Evolutionary conservation across 2,888 invertebrate species (phyloP).

Genomic region (Ptychoptera contaminata): DNA sequence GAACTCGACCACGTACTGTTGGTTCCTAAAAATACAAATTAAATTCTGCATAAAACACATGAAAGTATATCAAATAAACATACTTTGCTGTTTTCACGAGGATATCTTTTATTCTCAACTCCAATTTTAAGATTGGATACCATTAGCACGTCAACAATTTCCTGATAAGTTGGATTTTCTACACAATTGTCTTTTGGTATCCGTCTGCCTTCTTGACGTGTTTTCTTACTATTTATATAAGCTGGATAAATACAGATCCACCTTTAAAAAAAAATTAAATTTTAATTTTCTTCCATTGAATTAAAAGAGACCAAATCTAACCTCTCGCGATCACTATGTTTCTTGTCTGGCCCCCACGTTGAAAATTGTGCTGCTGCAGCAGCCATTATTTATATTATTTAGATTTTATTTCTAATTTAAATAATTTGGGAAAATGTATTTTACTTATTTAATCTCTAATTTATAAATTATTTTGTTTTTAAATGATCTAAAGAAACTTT

Average conservation of each 20-base stretch:
- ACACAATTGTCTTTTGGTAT: slow-evolving; percentile 73
- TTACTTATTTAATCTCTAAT: too few relatives aligned
- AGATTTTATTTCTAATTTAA: too few relatives aligned
- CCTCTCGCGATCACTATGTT: slow-evolving; percentile 67
- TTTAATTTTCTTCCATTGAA: neutral
- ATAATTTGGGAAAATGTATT: too few relatives aligned
- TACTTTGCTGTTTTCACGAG: slow-evolving; percentile 75
- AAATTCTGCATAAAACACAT: neutral
- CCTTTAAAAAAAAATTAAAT: slow-evolving; percentile 28
- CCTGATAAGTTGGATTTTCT: slow-evolving; percentile 88
- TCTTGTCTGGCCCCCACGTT: slow-evolving; percentile 58
- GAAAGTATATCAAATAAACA: slow-evolving; percentile 2
- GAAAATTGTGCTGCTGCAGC: slow-evolving; percentile 35
- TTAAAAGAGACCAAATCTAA: slow-evolving; percentile 16
- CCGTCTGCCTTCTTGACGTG: slow-evolving; percentile 74
- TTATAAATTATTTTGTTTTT: too few relatives aligned
- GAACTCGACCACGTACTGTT: slow-evolving; percentile 68
- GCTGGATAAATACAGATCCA: slow-evolving; percentile 97
- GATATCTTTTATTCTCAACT: slow-evolving; percentile 85
- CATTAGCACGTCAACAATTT: slow-evolving; percentile 83
- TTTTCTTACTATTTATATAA: slow-evolving; percentile 88
- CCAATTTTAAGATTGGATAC: slow-evolving; percentile 71
- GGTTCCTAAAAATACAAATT: slow-evolving; percentile 42
- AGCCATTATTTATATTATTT: slow-evolving; percentile 26
- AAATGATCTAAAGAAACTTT: too few relatives aligned